Evolutionary conservation across 2,113 vertebrate species (phyloP), one percentile per base, ranked within the genome.

Genomic region (Coreoperca whiteheadi): DNA sequence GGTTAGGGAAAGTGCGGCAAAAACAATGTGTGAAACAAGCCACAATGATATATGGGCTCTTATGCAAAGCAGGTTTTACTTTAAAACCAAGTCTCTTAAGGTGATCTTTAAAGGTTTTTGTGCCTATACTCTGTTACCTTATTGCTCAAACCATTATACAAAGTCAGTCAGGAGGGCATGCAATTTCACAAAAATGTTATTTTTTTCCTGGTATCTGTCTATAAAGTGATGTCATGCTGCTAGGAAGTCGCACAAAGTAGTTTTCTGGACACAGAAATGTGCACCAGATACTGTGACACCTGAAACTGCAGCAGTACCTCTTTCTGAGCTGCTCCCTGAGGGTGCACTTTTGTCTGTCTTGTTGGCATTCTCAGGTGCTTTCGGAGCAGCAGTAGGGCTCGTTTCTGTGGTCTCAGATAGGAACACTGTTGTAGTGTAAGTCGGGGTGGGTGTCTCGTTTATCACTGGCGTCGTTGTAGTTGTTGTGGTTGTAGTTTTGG

Each of bases 301-400:
- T 73, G 66, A 87, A 60, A 77, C 34, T 28, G n/a, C 21, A 28
- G 18, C 46, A 1, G 39, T 92, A 91, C 92, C 94, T 94, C 86
- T 90, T 0, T 88, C 89, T 41, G 87, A 81, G 79, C 51, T 77
- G 70, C 72, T 65, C 21, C 77, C 72, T 16, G 61, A 50, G 30
- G 60, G 81, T 2, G 41, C 28, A 0, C 10, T 69, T 59, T 74
- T 69, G 32, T 86, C 79, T 4, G 91, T 87, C 16, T 72, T 74
- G 83, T 92, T 92, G 68, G 30, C 73, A 30, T 14, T 65, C 51
- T 74, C 82, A 1, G 87, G 37, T 53, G 83, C 69, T 64, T 57
- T n/a, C 0, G 61, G 43, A 48, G 5, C 34, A 15, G 77, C 4
- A 0, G 89, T 82, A 8, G 74, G 43, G 34, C 1, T 69, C 0